phyloP scores from a whole-genome alignment of 2,888 invertebrate species.

The Tholera decimalis region DNA sequence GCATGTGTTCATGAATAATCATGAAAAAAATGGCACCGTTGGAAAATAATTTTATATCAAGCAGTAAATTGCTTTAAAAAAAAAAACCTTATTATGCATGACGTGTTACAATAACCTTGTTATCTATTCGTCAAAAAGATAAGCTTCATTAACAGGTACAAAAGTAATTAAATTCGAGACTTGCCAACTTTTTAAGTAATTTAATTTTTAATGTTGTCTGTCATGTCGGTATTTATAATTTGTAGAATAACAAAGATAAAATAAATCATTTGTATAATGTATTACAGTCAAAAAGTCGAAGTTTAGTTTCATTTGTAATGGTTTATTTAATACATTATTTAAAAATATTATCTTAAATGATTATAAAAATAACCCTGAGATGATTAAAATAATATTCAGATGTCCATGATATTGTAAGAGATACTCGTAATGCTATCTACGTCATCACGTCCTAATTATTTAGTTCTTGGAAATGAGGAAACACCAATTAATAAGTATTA shows the following conservation, averaged over 20 bases:
- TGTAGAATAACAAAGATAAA: neutral
- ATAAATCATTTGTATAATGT: neutral
- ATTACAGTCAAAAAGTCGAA: neutral
- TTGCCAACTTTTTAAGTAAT: neutral
- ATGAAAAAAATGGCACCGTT: too few species aligned
- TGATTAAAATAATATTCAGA: neutral
- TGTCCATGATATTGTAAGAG: constrained; percentile 3
- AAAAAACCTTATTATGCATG: too few species aligned
- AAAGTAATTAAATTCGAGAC: neutral
- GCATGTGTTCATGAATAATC: neutral
- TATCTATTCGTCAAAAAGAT: neutral
- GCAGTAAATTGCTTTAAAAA: too few species aligned
- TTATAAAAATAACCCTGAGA: constrained; percentile 6
- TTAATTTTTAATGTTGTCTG: neutral
- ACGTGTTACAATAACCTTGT: neutral
- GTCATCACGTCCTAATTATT: neutral
- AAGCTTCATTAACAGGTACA: neutral
- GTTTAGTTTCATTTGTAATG: neutral
- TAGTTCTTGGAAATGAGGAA: neutral
- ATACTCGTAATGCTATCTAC: constrained; percentile 34
- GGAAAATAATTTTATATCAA: too few species aligned
- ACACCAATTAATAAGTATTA: neutral
- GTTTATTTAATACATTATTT: neutral
- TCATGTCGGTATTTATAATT: constrained; percentile 6
- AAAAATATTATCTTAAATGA: neutral